Evolutionary conservation across 2,797 vertebrate species (phyloP).

Genomic region (Chaetophractus vellerosus): DNA sequence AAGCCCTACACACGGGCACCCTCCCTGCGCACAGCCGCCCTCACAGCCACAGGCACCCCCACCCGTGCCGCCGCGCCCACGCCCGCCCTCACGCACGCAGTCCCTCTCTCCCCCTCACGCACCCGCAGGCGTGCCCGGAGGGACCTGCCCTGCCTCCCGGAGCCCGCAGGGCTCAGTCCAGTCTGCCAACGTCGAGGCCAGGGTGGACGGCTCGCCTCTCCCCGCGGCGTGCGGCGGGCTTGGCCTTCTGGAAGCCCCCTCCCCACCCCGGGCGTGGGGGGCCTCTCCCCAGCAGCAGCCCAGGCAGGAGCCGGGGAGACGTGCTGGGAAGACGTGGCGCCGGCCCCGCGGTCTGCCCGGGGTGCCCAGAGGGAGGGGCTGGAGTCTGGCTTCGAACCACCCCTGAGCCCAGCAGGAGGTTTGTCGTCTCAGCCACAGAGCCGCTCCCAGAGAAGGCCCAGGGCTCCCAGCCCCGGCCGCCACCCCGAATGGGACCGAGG

Average conservation of each 20-base stretch:
- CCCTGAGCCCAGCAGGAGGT: too few relatives aligned
- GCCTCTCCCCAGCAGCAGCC: too few relatives aligned
- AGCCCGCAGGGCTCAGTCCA: too few relatives aligned
- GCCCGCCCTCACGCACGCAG: too few relatives aligned
- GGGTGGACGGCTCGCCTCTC: not conserved
- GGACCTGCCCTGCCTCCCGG: too few relatives aligned
- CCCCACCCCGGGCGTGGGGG: accelerated
- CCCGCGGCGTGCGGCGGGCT: not conserved
- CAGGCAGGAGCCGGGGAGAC: not conserved
- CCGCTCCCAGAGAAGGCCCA: not conserved
- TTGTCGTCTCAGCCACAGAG: not conserved
- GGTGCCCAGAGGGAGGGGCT: not conserved
- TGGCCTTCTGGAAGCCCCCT: not conserved
- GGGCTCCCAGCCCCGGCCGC: not conserved
- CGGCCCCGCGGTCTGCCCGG: not conserved
- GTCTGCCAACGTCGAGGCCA: too few relatives aligned
- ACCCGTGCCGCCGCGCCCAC: too few relatives aligned
- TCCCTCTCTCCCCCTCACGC: too few relatives aligned
- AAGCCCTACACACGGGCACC: not conserved
- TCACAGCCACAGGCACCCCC: too few relatives aligned
- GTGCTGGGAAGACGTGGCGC: accelerated
- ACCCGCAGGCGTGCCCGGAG: not conserved
- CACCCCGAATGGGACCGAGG: not conserved
- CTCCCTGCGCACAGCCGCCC: not conserved
- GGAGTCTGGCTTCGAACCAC: too few relatives aligned